These are phyloP conservation scores for Pollicipes pollicipes DNA, from an alignment of 1,140 invertebrate species.

Conservation along the genomic window DNA sequence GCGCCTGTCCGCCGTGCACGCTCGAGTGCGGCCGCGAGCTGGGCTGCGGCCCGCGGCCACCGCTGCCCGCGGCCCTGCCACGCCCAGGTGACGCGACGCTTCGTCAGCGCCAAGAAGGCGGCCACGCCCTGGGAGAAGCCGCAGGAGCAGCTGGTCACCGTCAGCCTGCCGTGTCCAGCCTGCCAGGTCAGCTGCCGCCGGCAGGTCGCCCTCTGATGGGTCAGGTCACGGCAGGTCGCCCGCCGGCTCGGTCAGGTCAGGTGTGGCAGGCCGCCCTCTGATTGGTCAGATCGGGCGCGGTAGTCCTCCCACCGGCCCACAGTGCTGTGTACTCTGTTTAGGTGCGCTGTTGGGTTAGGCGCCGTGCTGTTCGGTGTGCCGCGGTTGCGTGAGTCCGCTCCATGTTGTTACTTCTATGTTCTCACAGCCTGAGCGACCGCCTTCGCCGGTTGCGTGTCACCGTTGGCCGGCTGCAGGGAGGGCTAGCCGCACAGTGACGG, in stretches of 20 bases:
- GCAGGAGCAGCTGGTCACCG: constrained; percentile 37
- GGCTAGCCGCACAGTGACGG: too few species aligned
- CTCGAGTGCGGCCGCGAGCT: constrained; percentile 45
- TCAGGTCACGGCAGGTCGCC: not conserved
- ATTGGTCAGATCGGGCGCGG: too few species aligned
- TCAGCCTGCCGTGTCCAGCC: constrained; percentile 36
- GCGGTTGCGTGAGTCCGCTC: too few species aligned
- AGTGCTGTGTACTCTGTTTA: not conserved
- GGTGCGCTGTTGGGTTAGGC: too few species aligned
- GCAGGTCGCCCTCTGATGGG: not conserved
- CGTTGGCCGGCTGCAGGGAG: too few species aligned
- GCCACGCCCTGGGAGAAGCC: constrained; percentile 53
- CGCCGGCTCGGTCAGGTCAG: not conserved
- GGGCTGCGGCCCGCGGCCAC: constrained; percentile 60
- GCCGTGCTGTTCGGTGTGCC: too few species aligned
- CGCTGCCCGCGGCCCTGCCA: constrained; percentile 58
- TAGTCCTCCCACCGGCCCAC: too few species aligned
- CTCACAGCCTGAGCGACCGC: too few species aligned
- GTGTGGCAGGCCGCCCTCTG: not conserved
- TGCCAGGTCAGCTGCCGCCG: constrained; percentile 31
- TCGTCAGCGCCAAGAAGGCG: constrained; percentile 35
- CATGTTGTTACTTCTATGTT: too few species aligned
- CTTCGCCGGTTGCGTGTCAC: too few species aligned
- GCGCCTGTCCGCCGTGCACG: constrained; percentile 62
- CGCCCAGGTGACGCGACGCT: constrained; percentile 46